These are phyloP conservation scores for Cremastinae sp. DNA, from an alignment of 2,888 invertebrate species.

Conservation along the genomic window DNA sequence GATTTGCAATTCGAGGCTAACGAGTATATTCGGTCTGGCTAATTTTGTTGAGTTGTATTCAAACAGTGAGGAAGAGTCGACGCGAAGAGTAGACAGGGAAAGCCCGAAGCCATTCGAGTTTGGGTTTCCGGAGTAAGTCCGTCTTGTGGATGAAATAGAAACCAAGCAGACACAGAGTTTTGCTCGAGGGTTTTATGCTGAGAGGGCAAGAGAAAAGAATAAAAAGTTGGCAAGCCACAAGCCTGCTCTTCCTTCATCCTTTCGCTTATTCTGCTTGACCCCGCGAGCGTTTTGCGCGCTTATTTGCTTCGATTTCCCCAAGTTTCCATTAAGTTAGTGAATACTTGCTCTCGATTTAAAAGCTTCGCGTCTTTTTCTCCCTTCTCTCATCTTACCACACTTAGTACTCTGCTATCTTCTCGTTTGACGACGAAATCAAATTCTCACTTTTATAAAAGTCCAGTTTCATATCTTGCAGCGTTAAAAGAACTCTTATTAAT, in stretches of 20 bases:
- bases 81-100: not conserved
- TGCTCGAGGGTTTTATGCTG: conserved; percentile 8
- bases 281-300: conserved; percentile 76
- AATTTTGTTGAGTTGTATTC: conserved; percentile 57
- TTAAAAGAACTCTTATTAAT: no score
- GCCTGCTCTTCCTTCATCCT: conserved; percentile 12
- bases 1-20: conserved; percentile 55
- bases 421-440: no score
- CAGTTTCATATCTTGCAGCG: no score
- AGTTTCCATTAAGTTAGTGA: conserved; percentile 79
- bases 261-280: conserved; percentile 68
- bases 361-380: conserved; percentile 29
- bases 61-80: conserved; percentile 51
- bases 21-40: conserved; percentile 46
- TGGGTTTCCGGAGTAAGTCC: conserved; percentile 45
- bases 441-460: no score
- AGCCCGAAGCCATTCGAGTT: conserved; percentile 57
- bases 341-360: conserved; percentile 58
- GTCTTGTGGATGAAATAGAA: conserved; percentile 45
- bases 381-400: conserved; percentile 24
- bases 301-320: conserved; percentile 80
- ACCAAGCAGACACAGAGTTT: conserved; percentile 6
- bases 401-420: no score
- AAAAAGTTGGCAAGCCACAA: conserved; percentile 35
- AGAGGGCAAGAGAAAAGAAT: conserved; percentile 27